Conservation (phyloP, 30 jellyfish, hydroid and myxozoan genomes). For the Hydractinia symbiolongicarpus region DNA sequence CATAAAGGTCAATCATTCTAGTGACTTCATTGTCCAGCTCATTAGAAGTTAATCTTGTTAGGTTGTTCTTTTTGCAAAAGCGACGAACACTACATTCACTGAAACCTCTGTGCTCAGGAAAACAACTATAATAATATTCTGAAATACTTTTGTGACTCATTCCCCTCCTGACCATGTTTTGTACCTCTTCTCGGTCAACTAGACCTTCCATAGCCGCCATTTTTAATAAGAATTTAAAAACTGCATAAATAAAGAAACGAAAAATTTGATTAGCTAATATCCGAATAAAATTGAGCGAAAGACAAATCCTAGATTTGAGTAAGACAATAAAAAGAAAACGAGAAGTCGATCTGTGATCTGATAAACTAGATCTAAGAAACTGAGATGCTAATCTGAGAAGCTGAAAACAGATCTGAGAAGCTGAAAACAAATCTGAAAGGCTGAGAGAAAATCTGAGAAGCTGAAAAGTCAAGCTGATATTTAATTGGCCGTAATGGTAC, state of each 20-base stretch:
- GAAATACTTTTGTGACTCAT: neutral
- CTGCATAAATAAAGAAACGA: neutral
- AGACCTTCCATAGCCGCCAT: neutral
- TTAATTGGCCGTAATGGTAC: no score
- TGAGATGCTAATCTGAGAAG: neutral
- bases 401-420: neutral
- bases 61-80: constrained; percentile 6
- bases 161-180: neutral
- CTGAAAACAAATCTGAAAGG: neutral
- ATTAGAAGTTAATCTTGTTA: neutral
- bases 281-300: no score
- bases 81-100: neutral
- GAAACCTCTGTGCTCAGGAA: neutral
- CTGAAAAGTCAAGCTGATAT: no score
- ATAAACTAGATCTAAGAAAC: neutral
- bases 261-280: neutral
- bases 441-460: neutral
- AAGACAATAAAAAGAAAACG: no score
- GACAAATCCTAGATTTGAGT: no score
- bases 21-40: constrained; percentile 1
- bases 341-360: no score
- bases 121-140: neutral
- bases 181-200: neutral
- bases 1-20: neutral
- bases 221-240: neutral